Base-by-base conservation (phyloP, 2,797 vertebrate species). In the Euphonia xanthogaster region DNA sequence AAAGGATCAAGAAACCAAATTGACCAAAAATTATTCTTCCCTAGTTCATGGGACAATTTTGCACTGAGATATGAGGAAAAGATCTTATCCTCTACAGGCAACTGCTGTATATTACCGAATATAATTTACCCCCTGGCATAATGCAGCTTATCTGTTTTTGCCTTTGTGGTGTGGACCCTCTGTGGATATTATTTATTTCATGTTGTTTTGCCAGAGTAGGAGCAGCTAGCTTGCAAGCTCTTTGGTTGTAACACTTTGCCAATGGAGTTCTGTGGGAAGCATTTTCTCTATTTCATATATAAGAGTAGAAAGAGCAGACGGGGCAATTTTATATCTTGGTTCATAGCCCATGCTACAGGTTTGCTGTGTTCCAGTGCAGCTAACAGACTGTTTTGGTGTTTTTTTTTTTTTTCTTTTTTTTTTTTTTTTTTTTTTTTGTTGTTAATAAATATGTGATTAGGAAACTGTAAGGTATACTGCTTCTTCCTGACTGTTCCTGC, bases 401-500 rank as follows among this genome's bases (percentile, higher is more conserved):
- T 40, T 40, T 40, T 40, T 40, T 17, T 40, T 18, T 18, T 17
- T 3, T 40, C 17, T 17, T 42, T 42, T 18, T 42, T 42, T 42
- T 7, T 18, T 42, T 28, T 62, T 24, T 47, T 53, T 7, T 50
- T 55, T 71, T 61, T 24, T 55, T 15, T 50, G 30, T n/a, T 16
- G 21, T 14, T 89, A 77, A 71, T 80, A 70, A 80, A 54, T 39
- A 9, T 44, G 9, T 48, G 28, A 80, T 80, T 93, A 86, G 60
- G 55, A 87, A 93, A 77, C 54, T 57, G 15, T 51, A 51, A 28
- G n/a, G 42, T 77, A 54, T 50, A 58, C 31, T 71, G 31, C 12
- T 71, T 89, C 37, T 93, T 93, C 72, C 45, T 86, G 86, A 89
- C 67, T 93, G 47, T 95, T 95, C 60, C 57, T 74, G 48, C 42